Evolutionary conservation across 2,888 invertebrate species (phyloP).

Genomic region (Tricholauxania praeusta): DNA sequence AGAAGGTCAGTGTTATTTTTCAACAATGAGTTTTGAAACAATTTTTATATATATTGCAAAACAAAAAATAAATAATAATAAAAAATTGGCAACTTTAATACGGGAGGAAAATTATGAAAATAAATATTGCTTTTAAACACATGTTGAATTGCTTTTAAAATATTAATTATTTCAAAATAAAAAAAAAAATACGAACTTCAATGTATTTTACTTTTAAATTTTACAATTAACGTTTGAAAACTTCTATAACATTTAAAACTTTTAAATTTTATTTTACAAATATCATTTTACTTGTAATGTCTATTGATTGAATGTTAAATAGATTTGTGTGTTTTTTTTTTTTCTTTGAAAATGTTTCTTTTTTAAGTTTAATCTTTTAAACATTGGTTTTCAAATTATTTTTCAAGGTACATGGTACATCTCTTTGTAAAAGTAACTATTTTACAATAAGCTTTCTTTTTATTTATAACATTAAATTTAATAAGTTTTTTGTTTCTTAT

Average conservation of each 20-base stretch:
- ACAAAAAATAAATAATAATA: too few species aligned
- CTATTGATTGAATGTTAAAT: too few species aligned
- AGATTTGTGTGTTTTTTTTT: background rate
- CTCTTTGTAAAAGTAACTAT: conserved; percentile 35
- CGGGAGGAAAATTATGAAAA: too few species aligned
- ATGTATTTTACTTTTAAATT: conserved; percentile 12
- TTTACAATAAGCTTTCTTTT: conserved; percentile 8
- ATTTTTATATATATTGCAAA: too few species aligned
- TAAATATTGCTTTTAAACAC: too few species aligned
- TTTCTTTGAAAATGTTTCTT: conserved; percentile 21
- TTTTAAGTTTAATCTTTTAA: background rate
- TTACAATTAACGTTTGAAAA: conserved; percentile 21
- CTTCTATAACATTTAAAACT: conserved; percentile 54
- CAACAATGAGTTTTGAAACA: too few species aligned
- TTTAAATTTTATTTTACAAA: conserved; percentile 40
- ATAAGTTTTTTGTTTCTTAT: background rate
- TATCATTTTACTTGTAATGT: background rate
- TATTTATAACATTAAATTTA: background rate
- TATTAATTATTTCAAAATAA: too few species aligned
- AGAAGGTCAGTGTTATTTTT: too few species aligned
- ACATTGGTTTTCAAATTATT: conserved; percentile 2
- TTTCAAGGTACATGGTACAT: conserved; percentile 50
- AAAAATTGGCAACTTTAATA: too few species aligned
- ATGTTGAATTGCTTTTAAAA: too few species aligned
- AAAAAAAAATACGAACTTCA: too few species aligned